Conservation (phyloP, 2,797 vertebrate species). For the Pantherophis vulpinus region DNA sequence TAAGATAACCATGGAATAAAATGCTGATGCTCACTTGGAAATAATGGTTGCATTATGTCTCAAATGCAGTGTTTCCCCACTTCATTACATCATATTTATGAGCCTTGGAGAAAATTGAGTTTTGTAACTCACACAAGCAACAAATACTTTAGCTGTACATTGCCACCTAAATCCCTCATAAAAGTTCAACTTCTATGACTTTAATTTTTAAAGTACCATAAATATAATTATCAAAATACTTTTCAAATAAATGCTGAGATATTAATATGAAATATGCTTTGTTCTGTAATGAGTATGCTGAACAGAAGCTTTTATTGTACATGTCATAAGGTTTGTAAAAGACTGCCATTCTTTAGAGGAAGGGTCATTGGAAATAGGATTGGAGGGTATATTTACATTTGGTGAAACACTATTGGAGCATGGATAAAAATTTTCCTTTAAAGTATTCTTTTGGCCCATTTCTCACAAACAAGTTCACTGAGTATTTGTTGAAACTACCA, state of each 20-base stretch:
- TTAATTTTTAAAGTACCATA: neutral
- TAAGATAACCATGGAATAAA: conserved; percentile 39
- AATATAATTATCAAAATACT: neutral
- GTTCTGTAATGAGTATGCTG: neutral
- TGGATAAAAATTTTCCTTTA: neutral
- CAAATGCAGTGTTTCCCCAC: conserved; percentile 14
- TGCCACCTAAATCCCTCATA: conserved; percentile 22
- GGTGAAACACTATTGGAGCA: neutral
- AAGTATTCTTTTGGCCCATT: neutral
- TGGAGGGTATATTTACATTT: neutral
- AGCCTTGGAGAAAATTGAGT: neutral
- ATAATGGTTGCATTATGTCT: conserved; percentile 4
- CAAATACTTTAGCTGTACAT: neutral
- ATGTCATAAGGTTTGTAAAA: neutral
- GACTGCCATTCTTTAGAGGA: neutral
- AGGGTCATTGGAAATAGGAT: neutral
- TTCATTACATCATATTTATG: conserved; percentile 27
- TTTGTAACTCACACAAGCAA: neutral
- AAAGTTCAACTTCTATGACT: neutral
- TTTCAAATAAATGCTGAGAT: neutral
- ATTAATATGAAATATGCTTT: conserved; percentile 7
- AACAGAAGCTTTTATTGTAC: neutral
- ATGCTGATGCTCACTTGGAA: conserved; percentile 36
- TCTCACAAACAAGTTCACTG: neutral
- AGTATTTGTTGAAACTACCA: neutral